phyloP scores from a whole-genome alignment of 1,140 invertebrate genomes.

The Lepidostoma basale region DNA sequence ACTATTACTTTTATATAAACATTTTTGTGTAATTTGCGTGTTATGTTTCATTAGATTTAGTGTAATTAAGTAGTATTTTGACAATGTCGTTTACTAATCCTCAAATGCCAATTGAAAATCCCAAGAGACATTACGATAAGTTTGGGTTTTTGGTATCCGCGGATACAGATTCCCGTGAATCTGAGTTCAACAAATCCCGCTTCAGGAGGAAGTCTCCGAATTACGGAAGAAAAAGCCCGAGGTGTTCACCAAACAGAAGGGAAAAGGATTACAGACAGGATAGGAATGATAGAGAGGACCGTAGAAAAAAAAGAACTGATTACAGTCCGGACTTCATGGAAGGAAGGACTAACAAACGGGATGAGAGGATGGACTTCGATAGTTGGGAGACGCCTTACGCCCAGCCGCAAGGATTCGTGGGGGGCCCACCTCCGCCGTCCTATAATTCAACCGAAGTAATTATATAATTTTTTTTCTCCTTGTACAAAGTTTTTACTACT shows the following conservation, averaged over 20 bases:
- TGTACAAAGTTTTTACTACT: no score
- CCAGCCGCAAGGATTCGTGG: background rate
- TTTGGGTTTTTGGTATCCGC: constrained; percentile 36
- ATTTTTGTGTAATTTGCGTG: no score
- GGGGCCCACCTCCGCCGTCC: background rate
- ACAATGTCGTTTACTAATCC: constrained; percentile 24
- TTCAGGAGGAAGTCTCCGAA: background rate
- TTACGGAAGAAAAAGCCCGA: constrained; percentile 8
- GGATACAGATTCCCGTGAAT: background rate
- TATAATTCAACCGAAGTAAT: background rate
- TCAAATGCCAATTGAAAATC: constrained; percentile 5
- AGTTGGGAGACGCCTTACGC: constrained; percentile 7
- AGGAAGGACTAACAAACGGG: background rate
- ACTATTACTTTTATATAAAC: no score
- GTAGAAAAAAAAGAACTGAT: background rate
- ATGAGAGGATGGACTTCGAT: constrained; percentile 17
- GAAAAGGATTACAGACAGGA: constrained; percentile 10
- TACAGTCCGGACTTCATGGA: constrained; percentile 4
- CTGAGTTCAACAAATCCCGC: constrained; percentile 1
- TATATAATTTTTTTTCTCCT: background rate
- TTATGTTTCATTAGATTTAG: no score
- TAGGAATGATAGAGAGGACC: background rate
- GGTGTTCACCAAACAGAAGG: constrained; percentile 4
- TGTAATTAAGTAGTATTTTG: no score
- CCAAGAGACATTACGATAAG: constrained; percentile 38